Evolutionary conservation across 2,797 vertebrate species (phyloP).

Genomic region (Acrossocheilus fasciatus): DNA sequence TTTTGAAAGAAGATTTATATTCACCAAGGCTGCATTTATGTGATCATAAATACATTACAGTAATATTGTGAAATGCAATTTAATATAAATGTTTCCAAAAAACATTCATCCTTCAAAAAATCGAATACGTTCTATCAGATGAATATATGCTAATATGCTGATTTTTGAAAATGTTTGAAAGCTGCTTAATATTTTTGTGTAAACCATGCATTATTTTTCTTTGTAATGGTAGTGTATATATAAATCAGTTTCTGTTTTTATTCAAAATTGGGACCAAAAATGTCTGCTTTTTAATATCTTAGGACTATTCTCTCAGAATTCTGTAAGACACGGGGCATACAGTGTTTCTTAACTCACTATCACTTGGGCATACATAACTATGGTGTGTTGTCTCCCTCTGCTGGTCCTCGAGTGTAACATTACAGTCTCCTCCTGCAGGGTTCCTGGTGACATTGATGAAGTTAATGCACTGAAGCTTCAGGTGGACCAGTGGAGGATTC

Average conservation of each 20-base stretch:
- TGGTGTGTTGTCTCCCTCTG: conserved; percentile 68
- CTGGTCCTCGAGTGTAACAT: conserved; percentile 65
- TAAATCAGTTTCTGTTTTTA: background rate
- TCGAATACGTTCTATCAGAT: background rate
- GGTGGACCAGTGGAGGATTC: conserved; percentile 93
- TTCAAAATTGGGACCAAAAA: background rate
- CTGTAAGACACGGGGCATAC: background rate
- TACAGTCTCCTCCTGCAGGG: conserved; percentile 70
- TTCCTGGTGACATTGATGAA: conserved; percentile 93
- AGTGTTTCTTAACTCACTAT: background rate
- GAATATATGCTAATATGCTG: background rate
- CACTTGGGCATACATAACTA: background rate
- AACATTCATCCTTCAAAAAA: background rate
- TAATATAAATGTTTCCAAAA: background rate
- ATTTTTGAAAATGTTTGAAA: background rate
- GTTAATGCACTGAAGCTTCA: conserved; percentile 92
- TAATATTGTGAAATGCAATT: background rate
- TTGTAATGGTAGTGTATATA: background rate
- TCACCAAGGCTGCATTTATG: background rate
- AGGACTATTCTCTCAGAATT: background rate
- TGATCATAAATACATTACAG: background rate
- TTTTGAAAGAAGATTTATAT: background rate
- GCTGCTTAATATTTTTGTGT: background rate
- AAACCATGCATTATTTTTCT: background rate
- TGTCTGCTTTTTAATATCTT: background rate